Conservation (phyloP, 2,113 vertebrate species). For the Capricornis sumatraensis region DNA sequence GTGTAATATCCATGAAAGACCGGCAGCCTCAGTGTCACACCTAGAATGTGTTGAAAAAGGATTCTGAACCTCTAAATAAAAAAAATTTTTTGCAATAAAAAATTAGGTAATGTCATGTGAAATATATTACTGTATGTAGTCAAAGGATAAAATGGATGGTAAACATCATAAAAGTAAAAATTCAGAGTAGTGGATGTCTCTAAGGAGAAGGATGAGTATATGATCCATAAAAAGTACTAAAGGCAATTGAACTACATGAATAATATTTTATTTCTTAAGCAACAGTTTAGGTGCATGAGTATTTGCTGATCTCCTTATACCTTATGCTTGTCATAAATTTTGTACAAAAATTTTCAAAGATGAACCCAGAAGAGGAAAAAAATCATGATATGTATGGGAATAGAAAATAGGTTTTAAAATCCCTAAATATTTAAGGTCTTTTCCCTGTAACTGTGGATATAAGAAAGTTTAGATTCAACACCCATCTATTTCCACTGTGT, state of each 20-base stretch:
- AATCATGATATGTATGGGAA: background rate
- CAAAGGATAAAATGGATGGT: background rate
- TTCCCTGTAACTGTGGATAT: background rate
- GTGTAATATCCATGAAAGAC: background rate
- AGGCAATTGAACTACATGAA: background rate
- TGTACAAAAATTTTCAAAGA: background rate
- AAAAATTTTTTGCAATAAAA: background rate
- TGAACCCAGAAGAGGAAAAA: background rate
- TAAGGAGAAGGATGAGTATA: background rate
- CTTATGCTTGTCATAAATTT: background rate
- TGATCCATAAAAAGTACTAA: background rate
- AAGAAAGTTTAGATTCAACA: background rate
- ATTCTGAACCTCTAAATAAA: background rate
- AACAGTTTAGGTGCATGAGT: background rate
- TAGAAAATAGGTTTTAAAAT: slow-evolving; percentile 10
- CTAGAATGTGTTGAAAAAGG: background rate
- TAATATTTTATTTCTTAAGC: background rate
- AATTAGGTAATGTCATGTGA: background rate
- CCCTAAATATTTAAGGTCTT: background rate
- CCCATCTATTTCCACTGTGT: background rate
- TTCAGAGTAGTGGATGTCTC: background rate
- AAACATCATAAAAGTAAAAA: background rate
- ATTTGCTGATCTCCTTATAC: background rate
- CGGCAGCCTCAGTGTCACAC: background rate
- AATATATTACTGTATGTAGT: background rate